phyloP scores from a whole-genome alignment of 2,797 vertebrate species.

The Ceyx erithaca region DNA sequence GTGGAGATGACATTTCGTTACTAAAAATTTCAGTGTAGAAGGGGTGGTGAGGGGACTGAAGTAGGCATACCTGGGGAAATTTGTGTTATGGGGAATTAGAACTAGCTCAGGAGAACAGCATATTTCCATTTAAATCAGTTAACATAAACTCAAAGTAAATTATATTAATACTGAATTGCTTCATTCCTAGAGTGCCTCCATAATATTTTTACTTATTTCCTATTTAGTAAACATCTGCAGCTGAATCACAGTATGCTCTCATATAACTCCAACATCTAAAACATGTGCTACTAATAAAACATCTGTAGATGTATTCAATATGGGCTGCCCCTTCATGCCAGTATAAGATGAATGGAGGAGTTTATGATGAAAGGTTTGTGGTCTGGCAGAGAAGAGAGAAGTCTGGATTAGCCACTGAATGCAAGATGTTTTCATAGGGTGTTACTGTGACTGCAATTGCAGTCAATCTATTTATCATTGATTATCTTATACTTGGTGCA shows the following conservation, averaged over 20 bases:
- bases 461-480: not conserved
- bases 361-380: constrained; percentile 59
- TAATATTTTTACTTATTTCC: constrained; percentile 47
- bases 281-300: constrained; percentile 64
- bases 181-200: constrained; percentile 1
- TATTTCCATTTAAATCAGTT: constrained; percentile 14
- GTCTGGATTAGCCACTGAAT: constrained; percentile 45
- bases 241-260: constrained; percentile 50
- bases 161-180: constrained; percentile 24
- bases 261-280: constrained; percentile 24
- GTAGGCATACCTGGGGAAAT: not conserved
- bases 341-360: constrained; percentile 43
- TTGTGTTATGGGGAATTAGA: not conserved
- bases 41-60: not conserved
- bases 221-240: constrained; percentile 60
- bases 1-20: not conserved
- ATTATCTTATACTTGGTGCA: constrained; percentile 8
- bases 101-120: not conserved
- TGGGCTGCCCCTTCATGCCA: not conserved
- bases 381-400: constrained; percentile 46
- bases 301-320: constrained; percentile 44
- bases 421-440: constrained; percentile 37
- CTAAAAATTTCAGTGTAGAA: not conserved
- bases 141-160: constrained; percentile 6
- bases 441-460: constrained; percentile 9